These are phyloP conservation scores for Hoplias malabaricus DNA, from an alignment of 2,113 vertebrate genomes.

Conservation along the genomic window DNA sequence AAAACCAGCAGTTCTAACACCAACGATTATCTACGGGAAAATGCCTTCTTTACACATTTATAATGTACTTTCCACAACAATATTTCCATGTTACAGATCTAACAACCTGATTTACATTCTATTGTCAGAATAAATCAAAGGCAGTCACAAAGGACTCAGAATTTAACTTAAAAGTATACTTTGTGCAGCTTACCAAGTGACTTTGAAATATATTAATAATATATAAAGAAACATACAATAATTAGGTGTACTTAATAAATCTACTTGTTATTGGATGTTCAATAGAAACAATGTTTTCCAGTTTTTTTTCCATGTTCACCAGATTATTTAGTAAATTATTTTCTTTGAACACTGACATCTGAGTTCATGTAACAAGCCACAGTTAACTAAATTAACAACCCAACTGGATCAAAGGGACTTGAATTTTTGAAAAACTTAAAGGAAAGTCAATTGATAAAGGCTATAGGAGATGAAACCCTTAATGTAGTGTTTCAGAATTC, in stretches of 20 bases:
- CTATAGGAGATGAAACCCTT: slow-evolving; percentile 1
- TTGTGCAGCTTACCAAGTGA: slow-evolving; percentile 24
- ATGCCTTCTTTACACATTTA: slow-evolving; percentile 56
- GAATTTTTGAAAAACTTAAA: neutral
- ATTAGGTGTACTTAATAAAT: slow-evolving; percentile 13
- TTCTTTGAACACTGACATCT: neutral
- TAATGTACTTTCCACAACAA: slow-evolving; percentile 66
- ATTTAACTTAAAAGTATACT: slow-evolving; percentile 20
- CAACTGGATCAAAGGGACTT: neutral
- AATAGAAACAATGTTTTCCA: slow-evolving; percentile 27
- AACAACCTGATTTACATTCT: slow-evolving; percentile 57
- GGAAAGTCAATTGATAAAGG: neutral
- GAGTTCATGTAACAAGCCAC: neutral
- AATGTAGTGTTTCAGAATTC: slow-evolving; percentile 86
- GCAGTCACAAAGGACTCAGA: slow-evolving; percentile 2
- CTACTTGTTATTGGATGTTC: slow-evolving; percentile 13
- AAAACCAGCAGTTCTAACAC: slow-evolving; percentile 67
- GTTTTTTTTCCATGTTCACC: slow-evolving; percentile 2
- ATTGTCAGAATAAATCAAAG: slow-evolving; percentile 32
- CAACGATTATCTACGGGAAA: slow-evolving; percentile 62
- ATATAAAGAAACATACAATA: slow-evolving; percentile 31
- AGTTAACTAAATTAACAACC: neutral
- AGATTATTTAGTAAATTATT: neutral
- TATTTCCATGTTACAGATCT: slow-evolving; percentile 45
- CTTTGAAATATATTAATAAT: slow-evolving; percentile 44